Evolutionary conservation across 2,888 invertebrate genomes (phyloP), one percentile per base, ranked within the genome.

Genomic region (Nomada ruficornis): DNA sequence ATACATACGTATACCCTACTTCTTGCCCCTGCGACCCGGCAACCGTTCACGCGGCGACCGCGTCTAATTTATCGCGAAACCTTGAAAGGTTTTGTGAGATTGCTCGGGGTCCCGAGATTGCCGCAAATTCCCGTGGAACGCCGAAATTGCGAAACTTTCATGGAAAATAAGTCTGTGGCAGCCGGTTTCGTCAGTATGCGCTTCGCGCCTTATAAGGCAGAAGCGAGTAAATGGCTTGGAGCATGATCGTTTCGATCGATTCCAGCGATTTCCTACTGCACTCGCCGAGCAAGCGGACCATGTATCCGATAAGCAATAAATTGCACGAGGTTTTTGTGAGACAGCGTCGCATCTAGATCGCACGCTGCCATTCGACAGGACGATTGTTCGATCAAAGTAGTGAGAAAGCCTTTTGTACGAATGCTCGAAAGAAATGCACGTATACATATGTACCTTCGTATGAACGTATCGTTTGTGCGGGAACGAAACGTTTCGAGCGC

Each of bases 191-290:
- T 54, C 57, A 70, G 15, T 64, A 63, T 42, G 36, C 36, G 36
- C 36, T 57, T 20, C 77, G 50, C 63, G 50, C 62, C 78, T 64
- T 79, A 75, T 75, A 78, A 68, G 78, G 78, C 42, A 50, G 55
- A 62, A 74, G 47, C 11, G 47, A 47, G 13, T 3, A 15, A 15
- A 13, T 47, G 47, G 47, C 2, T 47, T 10, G 47, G 26, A 11
- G 52, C 54, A 7, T 4, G 42, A 9, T 4, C 26, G 55, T 3
- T 55, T 10, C 18, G 42, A 36, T 42, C 36, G 20, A 57, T 26
- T 36, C 13, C 11, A 23, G 26, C 18, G 11, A 69, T 57, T 18
- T 42, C 68, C n/a, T 68, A 55, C 20, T 15, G 52, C 15, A 2
- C 18, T 23, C 57, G 47, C 23, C 23, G 57, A 0, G 23, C 55